A percentile compares a stretch with the other conserved stretches of the same genome.
These are phyloP conservation scores for Pyrocoelia pectoralis DNA, from an alignment of 2,888 invertebrate species.

Conservation along the genomic window DNA sequence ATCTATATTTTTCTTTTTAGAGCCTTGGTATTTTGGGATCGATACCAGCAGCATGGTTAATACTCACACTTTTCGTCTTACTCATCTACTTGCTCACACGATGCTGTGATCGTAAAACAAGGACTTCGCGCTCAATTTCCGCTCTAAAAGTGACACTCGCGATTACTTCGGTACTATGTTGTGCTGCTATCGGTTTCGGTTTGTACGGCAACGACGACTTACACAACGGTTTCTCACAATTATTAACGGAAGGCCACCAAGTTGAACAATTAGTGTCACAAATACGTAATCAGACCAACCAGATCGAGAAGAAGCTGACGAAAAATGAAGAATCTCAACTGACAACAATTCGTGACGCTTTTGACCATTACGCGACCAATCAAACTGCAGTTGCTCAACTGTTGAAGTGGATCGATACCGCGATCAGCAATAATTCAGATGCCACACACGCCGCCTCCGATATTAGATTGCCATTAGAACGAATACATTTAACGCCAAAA, in stretches of 20 bases:
- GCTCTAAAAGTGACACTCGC: constrained; percentile 84
- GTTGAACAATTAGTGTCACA: constrained; percentile 82
- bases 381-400: constrained; percentile 78
- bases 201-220: constrained; percentile 95
- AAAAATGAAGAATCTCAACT: constrained; percentile 68
- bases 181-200: constrained; percentile 88
- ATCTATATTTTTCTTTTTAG: too few species aligned
- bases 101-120: constrained; percentile 94
- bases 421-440: constrained; percentile 77
- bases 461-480: constrained; percentile 68
- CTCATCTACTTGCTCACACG: constrained; percentile 92
- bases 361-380: constrained; percentile 80
- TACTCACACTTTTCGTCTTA: constrained; percentile 86
- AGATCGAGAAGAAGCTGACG: constrained; percentile 76
- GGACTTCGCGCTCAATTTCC: constrained; percentile 87
- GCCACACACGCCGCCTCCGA: constrained; percentile 81
- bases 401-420: constrained; percentile 72
- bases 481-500: constrained; percentile 72
- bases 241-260: constrained; percentile 80
- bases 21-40: constrained; percentile 92
- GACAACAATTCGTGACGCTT: constrained; percentile 76
- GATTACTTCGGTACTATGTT: constrained; percentile 85
- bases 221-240: constrained; percentile 87
- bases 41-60: constrained; percentile 92
- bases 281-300: constrained; percentile 83